A percentile compares a stretch with the other conserved stretches of the same genome.
Evolutionary conservation across 2,113 vertebrate genomes (phyloP).

Genomic region (Ochotona curzoniae): DNA sequence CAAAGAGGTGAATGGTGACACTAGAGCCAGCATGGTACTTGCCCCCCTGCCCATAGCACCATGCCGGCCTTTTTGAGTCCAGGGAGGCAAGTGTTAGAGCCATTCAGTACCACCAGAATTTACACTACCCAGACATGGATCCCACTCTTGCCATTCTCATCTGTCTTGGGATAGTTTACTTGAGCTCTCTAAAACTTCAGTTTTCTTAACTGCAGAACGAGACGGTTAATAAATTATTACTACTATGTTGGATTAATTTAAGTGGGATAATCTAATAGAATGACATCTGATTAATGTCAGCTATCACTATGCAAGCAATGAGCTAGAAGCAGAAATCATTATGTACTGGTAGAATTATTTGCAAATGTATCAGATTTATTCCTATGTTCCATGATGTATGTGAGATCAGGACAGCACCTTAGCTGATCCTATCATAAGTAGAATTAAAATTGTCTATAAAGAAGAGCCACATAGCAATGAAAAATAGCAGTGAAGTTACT

Average conservation of each 20-base stretch:
- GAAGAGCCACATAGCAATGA: background rate
- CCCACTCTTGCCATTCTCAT: background rate
- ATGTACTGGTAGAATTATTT: background rate
- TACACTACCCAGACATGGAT: rapidly evolving
- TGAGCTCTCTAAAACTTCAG: background rate
- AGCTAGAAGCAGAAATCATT: background rate
- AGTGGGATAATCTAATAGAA: background rate
- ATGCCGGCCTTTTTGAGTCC: background rate
- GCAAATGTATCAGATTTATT: background rate
- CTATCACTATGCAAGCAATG: background rate
- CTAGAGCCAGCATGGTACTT: rapidly evolving
- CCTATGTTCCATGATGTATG: background rate
- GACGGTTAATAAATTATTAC: background rate
- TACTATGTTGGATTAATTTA: background rate
- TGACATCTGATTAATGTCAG: background rate
- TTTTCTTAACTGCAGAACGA: background rate
- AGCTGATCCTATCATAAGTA: background rate
- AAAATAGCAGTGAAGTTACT: background rate
- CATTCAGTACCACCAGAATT: too few relatives aligned
- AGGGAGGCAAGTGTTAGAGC: rapidly evolving
- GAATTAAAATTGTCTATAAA: background rate
- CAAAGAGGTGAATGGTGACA: background rate
- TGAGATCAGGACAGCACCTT: background rate
- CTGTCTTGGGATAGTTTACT: background rate
- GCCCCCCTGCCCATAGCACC: background rate